Conservation (phyloP, 2,113 vertebrate species). For the Colistium nudipinnis region DNA sequence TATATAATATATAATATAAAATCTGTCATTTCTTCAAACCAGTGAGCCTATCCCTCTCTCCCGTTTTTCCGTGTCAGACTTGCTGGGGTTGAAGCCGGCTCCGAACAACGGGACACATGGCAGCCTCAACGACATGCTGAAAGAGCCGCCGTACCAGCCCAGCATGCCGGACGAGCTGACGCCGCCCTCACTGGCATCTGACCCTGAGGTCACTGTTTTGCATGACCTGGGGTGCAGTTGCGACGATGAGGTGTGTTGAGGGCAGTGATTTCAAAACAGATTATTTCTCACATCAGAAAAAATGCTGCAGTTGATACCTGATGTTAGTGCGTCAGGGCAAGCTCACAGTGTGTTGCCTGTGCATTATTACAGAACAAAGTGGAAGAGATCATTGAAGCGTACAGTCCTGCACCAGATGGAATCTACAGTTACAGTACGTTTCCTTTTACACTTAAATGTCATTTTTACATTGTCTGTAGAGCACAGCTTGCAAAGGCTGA, state of each 20-base stretch:
- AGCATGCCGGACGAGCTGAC: constrained; percentile 88
- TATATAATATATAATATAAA: no score
- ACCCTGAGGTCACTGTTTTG: constrained; percentile 60
- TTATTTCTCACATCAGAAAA: not conserved
- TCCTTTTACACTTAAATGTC: no score
- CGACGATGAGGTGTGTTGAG: constrained; percentile 87
- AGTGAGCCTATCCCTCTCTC: not conserved
- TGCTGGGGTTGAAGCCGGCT: constrained; percentile 91
- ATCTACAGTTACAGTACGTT: constrained; percentile 59
- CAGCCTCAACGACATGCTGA: constrained; percentile 91
- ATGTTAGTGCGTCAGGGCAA: not conserved
- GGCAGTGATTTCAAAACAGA: no score
- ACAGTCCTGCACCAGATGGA: constrained; percentile 81
- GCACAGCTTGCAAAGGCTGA: no score
- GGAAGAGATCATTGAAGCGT: constrained; percentile 85
- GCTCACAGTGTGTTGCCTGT: not conserved
- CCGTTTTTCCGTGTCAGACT: constrained; percentile 78
- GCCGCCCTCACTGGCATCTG: constrained; percentile 79
- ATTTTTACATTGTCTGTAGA: no score
- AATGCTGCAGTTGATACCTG: no score
- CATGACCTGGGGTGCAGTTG: constrained; percentile 92
- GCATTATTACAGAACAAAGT: constrained; percentile 87
- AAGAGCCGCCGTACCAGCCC: constrained; percentile 84
- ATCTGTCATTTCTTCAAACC: no score
- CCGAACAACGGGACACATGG: constrained; percentile 97